These are phyloP conservation scores for Oscheius onirici DNA, from an alignment of 2,888 invertebrate genomes.

Conservation along the genomic window DNA sequence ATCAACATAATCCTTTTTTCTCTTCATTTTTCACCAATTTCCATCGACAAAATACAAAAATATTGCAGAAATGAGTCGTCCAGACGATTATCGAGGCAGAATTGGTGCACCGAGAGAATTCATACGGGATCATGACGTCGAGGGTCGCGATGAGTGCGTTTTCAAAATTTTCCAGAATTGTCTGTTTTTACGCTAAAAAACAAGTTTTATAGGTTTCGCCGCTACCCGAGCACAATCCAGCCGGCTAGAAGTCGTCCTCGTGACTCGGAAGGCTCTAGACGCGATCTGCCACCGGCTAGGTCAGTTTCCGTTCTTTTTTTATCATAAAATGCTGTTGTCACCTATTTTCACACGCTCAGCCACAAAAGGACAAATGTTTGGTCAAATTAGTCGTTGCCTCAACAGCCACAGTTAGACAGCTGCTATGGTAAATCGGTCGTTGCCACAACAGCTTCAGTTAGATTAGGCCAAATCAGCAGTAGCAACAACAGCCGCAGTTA, in stretches of 20 bases:
- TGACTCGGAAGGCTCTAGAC: too few relatives aligned
- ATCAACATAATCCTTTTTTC: neutral
- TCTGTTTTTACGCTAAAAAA: too few relatives aligned
- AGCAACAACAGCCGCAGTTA: too few relatives aligned
- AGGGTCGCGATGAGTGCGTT: neutral
- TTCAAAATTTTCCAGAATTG: too few relatives aligned
- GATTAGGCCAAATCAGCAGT: too few relatives aligned
- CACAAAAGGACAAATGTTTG: neutral
- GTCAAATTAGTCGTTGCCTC: too few relatives aligned
- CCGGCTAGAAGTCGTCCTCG: neutral
- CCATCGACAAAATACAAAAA: too few relatives aligned
- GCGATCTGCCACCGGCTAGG: too few relatives aligned
- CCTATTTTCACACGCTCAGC: neutral
- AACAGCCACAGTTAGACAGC: too few relatives aligned
- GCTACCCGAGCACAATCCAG: neutral
- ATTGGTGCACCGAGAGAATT: neutral
- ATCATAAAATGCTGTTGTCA: neutral
- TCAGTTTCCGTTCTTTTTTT: neutral
- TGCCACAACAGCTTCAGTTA: too few relatives aligned
- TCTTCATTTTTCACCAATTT: neutral
- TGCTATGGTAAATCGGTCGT: too few relatives aligned
- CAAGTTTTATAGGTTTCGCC: neutral
- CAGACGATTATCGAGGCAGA: slow-evolving; percentile 17
- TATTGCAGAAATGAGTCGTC: slow-evolving; percentile 15
- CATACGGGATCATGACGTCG: neutral